Conservation (phyloP, 1,140 invertebrate genomes). For the Helicoverpa armigera region DNA sequence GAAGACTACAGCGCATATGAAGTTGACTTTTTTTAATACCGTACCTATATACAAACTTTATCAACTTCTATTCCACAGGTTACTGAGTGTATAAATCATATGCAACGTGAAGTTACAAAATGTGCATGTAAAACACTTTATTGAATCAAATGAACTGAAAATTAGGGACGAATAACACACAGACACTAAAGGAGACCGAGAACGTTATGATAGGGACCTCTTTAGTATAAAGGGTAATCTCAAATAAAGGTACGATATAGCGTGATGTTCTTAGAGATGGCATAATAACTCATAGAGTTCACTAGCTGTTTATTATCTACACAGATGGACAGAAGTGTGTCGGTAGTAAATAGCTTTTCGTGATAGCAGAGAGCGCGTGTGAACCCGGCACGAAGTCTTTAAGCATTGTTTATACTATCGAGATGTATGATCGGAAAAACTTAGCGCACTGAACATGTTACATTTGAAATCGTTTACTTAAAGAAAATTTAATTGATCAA, state of each 20-base stretch:
- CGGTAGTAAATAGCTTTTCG: slow-evolving; percentile 64
- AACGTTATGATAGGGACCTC: too few relatives aligned
- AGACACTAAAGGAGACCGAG: not conserved
- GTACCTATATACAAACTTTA: too few relatives aligned
- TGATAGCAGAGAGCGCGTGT: slow-evolving; percentile 59
- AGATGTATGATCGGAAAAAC: not conserved
- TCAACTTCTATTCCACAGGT: too few relatives aligned
- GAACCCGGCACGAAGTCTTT: slow-evolving; percentile 53
- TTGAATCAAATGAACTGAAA: not conserved
- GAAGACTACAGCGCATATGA: not conserved
- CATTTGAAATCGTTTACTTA: too few relatives aligned
- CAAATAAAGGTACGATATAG: slow-evolving; percentile 3
- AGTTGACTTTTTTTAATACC: not conserved
- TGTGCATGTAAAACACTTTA: too few relatives aligned
- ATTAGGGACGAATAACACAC: not conserved
- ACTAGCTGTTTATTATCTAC: slow-evolving; percentile 56
- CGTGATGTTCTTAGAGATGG: slow-evolving; percentile 36
- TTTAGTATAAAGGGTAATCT: not conserved
- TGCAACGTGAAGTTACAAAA: too few relatives aligned
- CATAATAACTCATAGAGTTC: slow-evolving; percentile 53
- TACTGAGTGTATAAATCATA: too few relatives aligned
- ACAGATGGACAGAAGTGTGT: slow-evolving; percentile 66
- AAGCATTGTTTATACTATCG: slow-evolving; percentile 31
- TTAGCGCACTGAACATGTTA: not conserved
- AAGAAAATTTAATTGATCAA: too few relatives aligned